These are phyloP conservation scores for Euplagia quadripunctaria DNA, from an alignment of 2,888 invertebrate species.

Conservation along the genomic window DNA sequence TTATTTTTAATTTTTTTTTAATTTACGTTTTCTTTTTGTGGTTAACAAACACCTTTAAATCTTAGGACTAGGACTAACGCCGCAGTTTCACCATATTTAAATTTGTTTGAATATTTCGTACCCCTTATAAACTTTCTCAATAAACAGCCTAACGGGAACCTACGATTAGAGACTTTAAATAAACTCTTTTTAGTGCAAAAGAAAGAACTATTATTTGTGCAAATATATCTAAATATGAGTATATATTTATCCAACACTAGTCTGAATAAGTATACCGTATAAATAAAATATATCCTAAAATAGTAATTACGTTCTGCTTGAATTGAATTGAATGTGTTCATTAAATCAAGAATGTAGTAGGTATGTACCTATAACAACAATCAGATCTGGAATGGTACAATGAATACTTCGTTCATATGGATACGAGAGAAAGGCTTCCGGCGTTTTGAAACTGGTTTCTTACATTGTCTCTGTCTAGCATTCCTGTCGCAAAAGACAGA, in stretches of 20 bases:
- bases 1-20: no score
- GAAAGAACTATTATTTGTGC: neutral
- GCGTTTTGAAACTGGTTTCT: conserved; percentile 72
- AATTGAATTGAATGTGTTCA: neutral
- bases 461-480: conserved; percentile 58
- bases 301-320: neutral
- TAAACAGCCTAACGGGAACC: no score
- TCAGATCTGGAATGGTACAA: conserved; percentile 33
- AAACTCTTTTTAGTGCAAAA: neutral
- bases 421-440: conserved; percentile 76
- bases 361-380: neutral
- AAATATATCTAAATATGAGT: neutral
- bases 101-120: no score
- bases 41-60: no score
- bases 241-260: no score
- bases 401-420: conserved; percentile 42
- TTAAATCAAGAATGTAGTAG: neutral
- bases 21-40: no score
- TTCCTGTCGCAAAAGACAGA: conserved; percentile 61
- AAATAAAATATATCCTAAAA: neutral
- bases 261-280: neutral
- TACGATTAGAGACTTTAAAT: neutral
- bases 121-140: neutral
- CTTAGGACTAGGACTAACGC: no score
- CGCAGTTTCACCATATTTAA: no score